Percentiles rank a stretch among this genome's conserved stretches.
These are phyloP conservation scores for Leptoclinus maculatus DNA, from an alignment of 2,797 vertebrate species.

Conservation along the genomic window DNA sequence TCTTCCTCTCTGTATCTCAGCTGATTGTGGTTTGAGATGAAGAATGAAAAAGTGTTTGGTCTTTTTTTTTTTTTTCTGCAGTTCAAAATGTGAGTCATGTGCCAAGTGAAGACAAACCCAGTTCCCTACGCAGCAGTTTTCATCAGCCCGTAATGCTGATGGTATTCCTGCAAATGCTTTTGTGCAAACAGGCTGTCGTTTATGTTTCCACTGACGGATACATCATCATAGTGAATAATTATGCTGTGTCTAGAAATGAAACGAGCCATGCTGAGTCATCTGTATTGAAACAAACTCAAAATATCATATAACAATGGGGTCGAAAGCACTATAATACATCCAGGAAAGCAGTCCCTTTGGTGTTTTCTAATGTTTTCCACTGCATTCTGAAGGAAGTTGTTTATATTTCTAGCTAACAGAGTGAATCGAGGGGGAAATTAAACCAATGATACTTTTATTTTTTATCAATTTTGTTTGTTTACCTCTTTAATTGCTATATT, in stretches of 20 bases:
- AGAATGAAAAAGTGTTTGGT: conserved; percentile 27
- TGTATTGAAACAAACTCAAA: conserved; percentile 6
- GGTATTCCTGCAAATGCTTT: conserved; percentile 16
- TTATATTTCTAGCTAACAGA: background rate
- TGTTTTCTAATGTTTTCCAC: background rate
- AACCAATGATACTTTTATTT: background rate
- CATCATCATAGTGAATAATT: background rate
- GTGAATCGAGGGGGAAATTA: background rate
- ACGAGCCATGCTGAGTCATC: background rate
- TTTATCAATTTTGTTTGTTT: background rate
- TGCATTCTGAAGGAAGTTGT: background rate
- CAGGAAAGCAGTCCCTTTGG: background rate
- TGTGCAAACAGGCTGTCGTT: conserved; percentile 13
- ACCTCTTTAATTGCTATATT: background rate
- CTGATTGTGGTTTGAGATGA: conserved; percentile 43
- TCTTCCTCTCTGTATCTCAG: conserved; percentile 30
- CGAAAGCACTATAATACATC: background rate
- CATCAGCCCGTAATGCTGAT: conserved; percentile 17
- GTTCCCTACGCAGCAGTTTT: conserved; percentile 54
- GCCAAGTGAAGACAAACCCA: conserved; percentile 56
- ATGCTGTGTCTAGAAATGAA: background rate
- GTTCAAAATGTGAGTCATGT: conserved; percentile 53
- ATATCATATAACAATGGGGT: background rate
- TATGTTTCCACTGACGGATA: conserved; percentile 16
- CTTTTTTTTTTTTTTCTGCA: conserved; percentile 2